Evolutionary conservation across 2,888 invertebrate species (phyloP).

Genomic region (Polymixis flavicincta): DNA sequence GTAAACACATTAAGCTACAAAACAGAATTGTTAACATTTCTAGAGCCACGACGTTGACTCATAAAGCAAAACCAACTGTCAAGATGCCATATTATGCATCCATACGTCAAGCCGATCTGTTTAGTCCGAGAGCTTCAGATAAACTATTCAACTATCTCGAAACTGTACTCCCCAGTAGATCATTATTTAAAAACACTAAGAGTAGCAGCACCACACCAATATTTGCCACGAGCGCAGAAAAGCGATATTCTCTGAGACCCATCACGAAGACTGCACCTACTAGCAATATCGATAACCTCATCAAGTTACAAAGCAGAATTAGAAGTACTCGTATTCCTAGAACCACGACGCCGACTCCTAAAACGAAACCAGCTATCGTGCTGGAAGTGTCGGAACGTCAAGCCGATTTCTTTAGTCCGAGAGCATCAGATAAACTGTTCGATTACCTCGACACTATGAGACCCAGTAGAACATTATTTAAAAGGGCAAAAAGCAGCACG

Average conservation of each 20-base stretch:
- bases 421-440: background rate
- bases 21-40: background rate
- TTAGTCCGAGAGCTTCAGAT: slow-evolving; percentile 5
- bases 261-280: background rate
- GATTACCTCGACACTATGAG: background rate
- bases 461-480: background rate
- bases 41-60: background rate
- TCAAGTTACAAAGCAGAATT: background rate
- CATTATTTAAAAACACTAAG: background rate
- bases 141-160: background rate
- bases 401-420: background rate
- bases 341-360: background rate
- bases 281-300: background rate
- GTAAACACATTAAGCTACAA: background rate
- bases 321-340: background rate
- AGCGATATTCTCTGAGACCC: background rate
- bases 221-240: slow-evolving; percentile 18
- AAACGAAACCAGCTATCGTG: background rate
- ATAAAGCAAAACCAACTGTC: background rate
- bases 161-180: background rate
- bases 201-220: slow-evolving; percentile 4
- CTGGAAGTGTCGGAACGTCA: background rate
- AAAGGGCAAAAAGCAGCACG: background rate
- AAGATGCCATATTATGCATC: background rate
- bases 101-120: background rate